Evolutionary conservation across 2,888 invertebrate species (phyloP), one percentile per base, ranked within the genome.

Genomic region (Eustalomyia histrio): DNA sequence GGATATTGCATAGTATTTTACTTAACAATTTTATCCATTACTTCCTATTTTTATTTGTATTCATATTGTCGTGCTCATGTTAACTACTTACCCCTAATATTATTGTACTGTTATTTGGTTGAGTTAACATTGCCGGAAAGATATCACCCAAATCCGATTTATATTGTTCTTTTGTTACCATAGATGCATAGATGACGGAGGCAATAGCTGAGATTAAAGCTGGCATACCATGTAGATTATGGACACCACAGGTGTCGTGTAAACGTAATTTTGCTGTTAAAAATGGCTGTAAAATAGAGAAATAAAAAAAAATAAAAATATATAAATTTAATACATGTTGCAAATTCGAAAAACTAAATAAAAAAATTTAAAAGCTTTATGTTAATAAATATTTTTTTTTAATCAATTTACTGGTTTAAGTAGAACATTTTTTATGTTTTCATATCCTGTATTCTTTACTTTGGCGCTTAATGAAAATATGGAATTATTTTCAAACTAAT

Each of bases 211-310:
- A 96, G 61, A 97, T 91, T 2, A 99, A 90, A 1, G 97, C 98
- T 0, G 99, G 99, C 95, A 98, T 96, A 0, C 98, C 99, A 88
- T 99, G 99, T 16, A 99, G 93, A 91, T 99, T 99, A 91, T 99
- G 95, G 1, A 99, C 97, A 7, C 99, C 99, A 88, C 98, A 99
- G 81, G 91, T 90, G 86, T 91, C 90, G 81, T 90, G 90, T 35
- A 91, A 82, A 55, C 90, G 87, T 63, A 91, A 83, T 57, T 87
- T 88, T 14, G 85, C 84, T 39, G 87, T 88, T 71, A 91, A 73
- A 85, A 86, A 84, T 29, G 91, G 91, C 91, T 91, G 83, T 29
- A 84, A 84, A 50, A 6, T 24, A 29, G 60, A 65, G n/a, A 78
- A 71, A 72, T 50, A 12, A 24, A 9, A 17, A 18, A 18, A 2